Conservation (phyloP, 2,888 invertebrate species). For the Lasioglossum pauxillum region DNA sequence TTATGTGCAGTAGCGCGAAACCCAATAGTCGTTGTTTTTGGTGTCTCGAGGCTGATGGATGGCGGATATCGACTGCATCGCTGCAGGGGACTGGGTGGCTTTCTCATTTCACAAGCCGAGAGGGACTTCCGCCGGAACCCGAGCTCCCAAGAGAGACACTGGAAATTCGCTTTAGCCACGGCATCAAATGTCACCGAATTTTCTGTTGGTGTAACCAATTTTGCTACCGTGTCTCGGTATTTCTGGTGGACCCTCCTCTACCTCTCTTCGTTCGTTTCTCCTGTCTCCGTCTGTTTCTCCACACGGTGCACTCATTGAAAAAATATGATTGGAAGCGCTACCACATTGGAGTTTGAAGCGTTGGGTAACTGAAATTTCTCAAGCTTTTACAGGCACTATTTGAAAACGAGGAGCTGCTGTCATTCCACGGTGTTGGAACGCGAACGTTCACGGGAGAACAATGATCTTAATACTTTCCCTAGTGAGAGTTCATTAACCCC, state of each 20-base stretch:
- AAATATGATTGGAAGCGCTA: constrained; percentile 13
- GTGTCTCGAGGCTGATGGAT: constrained; percentile 71
- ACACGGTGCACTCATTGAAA: constrained; percentile 10
- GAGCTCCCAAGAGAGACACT: constrained; percentile 55
- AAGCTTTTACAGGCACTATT: not conserved
- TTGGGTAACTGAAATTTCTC: constrained; percentile 32
- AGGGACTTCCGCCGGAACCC: constrained; percentile 71
- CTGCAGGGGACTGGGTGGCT: constrained; percentile 66
- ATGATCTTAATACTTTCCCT: not conserved
- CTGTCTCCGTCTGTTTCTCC: not conserved
- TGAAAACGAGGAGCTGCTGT: not conserved
- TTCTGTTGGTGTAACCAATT: constrained; percentile 59
- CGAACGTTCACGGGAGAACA: not conserved
- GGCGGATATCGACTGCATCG: constrained; percentile 73
- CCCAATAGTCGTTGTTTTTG: constrained; percentile 65
- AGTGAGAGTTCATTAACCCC: too few relatives aligned
- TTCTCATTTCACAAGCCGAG: constrained; percentile 75
- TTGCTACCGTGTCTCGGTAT: constrained; percentile 23
- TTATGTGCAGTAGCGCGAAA: constrained; percentile 64
- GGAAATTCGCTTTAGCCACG: constrained; percentile 64
- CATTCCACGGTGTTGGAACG: not conserved
- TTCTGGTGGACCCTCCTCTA: not conserved
- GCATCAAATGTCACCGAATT: constrained; percentile 57
- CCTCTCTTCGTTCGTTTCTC: not conserved
- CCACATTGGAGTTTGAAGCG: not conserved